Conservation (phyloP, 2,888 invertebrate species). For the Smittia aterrima region DNA sequence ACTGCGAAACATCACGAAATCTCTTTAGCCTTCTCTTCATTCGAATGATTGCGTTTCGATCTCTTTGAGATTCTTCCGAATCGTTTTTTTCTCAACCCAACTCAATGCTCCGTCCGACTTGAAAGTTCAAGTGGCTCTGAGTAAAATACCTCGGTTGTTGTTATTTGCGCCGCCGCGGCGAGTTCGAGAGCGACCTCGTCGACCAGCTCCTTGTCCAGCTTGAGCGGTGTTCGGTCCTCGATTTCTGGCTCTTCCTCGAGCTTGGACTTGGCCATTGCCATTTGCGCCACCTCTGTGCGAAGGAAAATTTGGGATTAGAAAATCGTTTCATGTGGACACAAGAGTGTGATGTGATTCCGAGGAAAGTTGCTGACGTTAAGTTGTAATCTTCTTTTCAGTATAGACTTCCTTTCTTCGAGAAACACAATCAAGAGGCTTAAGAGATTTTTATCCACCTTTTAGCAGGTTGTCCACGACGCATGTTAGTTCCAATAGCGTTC, state of each 20-base stretch:
- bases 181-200: slow-evolving; percentile 31
- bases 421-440: background rate
- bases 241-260: slow-evolving; percentile 32
- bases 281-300: slow-evolving; percentile 17
- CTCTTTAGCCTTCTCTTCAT: background rate
- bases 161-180: slow-evolving; percentile 6
- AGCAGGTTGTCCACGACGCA: background rate
- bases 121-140: background rate
- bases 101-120: background rate
- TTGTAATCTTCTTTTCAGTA: background rate
- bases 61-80: background rate
- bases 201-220: background rate
- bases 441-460: slow-evolving; percentile 32
- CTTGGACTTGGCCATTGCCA: background rate
- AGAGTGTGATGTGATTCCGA: background rate
- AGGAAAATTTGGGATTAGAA: slow-evolving; percentile 26
- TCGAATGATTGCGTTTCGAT: background rate
- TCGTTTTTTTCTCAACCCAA: background rate
- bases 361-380: background rate
- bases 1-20: no score
- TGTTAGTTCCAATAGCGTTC: background rate
- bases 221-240: background rate
- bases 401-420: no score
- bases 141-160: slow-evolving; percentile 14
- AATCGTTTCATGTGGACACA: background rate